These are phyloP conservation scores for Dusona sp. DNA, from an alignment of 2,888 invertebrate genomes.

Conservation along the genomic window DNA sequence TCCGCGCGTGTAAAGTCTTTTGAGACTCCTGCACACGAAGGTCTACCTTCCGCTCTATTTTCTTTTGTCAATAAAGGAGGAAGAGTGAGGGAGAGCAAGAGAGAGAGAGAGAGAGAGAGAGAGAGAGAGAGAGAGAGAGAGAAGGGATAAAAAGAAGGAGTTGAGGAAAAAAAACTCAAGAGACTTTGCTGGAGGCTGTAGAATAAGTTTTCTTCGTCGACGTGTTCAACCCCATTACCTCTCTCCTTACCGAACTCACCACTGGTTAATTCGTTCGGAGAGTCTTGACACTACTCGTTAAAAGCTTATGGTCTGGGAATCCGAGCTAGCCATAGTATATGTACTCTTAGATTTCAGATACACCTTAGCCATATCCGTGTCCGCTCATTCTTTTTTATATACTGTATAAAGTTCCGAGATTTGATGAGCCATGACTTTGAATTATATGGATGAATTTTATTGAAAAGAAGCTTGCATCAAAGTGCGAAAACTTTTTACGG, in stretches of 20 bases:
- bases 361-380: background rate
- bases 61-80: constrained; percentile 26
- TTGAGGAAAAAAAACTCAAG: constrained; percentile 20
- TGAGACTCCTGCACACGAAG: constrained; percentile 24
- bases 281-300: constrained; percentile 50
- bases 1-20: constrained; percentile 40
- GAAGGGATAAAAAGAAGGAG: background rate
- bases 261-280: constrained; percentile 57
- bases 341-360: background rate
- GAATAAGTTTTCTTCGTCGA: constrained; percentile 50
- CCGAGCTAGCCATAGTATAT: constrained; percentile 3
- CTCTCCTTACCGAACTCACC: constrained; percentile 17
- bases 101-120: background rate
- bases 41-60: constrained; percentile 29
- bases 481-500: background rate
- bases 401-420: background rate
- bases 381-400: background rate
- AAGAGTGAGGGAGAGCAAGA: background rate
- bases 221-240: constrained; percentile 29
- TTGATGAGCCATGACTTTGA: background rate
- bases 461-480: background rate
- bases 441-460: background rate
- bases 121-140: background rate
- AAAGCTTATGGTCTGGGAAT: constrained; percentile 46
- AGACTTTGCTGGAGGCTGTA: constrained; percentile 22